phyloP scores from a whole-genome alignment of 2,797 vertebrate species.

The Zenarchopterus dispar region DNA sequence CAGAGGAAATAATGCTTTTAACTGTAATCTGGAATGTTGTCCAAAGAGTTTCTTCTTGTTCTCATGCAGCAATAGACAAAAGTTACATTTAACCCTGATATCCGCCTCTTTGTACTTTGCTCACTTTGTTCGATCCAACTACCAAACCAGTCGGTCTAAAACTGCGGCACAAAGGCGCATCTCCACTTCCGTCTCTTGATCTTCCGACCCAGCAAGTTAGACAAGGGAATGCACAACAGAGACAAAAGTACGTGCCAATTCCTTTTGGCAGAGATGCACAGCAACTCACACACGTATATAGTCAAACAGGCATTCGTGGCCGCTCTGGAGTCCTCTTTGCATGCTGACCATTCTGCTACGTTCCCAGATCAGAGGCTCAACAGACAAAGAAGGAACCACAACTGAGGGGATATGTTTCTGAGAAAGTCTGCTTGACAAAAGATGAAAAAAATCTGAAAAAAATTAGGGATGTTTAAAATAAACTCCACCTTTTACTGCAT shows the following conservation, averaged over 20 bases:
- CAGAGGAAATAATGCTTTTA: neutral
- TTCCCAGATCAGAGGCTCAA: slow-evolving; percentile 41
- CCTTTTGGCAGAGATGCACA: slow-evolving; percentile 42
- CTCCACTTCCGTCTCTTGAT: too few relatives aligned
- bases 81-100: neutral
- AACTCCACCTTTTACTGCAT: neutral
- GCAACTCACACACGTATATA: slow-evolving; percentile 27
- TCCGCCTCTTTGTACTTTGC: slow-evolving; percentile 14
- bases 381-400: slow-evolving; percentile 19
- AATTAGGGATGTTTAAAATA: too few relatives aligned
- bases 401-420: too few relatives aligned
- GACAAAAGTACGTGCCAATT: slow-evolving; percentile 53
- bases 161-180: neutral
- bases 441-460: too few relatives aligned
- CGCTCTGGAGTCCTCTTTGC: slow-evolving; percentile 30
- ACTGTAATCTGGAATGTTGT: neutral
- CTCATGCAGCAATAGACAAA: neutral
- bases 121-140: slow-evolving; percentile 19
- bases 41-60: neutral
- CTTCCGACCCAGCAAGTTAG: slow-evolving; percentile 28
- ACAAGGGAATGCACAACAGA: slow-evolving; percentile 26
- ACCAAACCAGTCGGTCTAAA: slow-evolving; percentile 22
- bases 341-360: slow-evolving; percentile 39
- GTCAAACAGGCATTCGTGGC: slow-evolving; percentile 37
- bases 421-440: too few relatives aligned